Conservation (phyloP, 2,888 invertebrate genomes). For the Ceramica pisi region DNA sequence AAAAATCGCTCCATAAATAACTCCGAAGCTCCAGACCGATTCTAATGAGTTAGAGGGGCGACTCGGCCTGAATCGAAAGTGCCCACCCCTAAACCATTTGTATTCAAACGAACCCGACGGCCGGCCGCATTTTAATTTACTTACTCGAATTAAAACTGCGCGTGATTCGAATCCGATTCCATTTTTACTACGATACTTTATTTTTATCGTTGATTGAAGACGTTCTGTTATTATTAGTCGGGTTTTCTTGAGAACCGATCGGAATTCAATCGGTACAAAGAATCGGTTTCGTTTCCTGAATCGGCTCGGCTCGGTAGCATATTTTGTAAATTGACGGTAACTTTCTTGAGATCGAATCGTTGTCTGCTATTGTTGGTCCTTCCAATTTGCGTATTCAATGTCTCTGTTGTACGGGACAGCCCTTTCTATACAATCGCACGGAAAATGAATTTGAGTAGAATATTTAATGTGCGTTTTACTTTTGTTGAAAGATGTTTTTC, state of each 20-base stretch:
- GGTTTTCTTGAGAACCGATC: conserved; percentile 69
- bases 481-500: background rate
- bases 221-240: conserved; percentile 77
- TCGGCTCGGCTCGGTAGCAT: conserved; percentile 69
- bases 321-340: conserved; percentile 82
- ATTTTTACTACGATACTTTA: conserved; percentile 83
- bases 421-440: conserved; percentile 44
- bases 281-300: conserved; percentile 70
- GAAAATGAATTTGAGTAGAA: conserved; percentile 51
- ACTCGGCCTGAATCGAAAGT: conserved; percentile 81
- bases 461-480: conserved; percentile 36
- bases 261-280: conserved; percentile 69
- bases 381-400: conserved; percentile 75
- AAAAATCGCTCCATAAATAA: conserved; percentile 81
- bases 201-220: conserved; percentile 89
- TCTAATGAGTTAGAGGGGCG: conserved; percentile 83
- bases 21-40: conserved; percentile 74
- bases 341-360: conserved; percentile 75
- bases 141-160: conserved; percentile 89
- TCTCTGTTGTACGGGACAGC: conserved; percentile 62
- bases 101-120: conserved; percentile 84
- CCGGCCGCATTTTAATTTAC: conserved; percentile 90
- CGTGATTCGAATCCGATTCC: conserved; percentile 88
- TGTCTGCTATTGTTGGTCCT: conserved; percentile 78
- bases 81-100: conserved; percentile 87